These are phyloP conservation scores for Torymus tubicola DNA, from an alignment of 2,888 invertebrate genomes.

Conservation along the genomic window DNA sequence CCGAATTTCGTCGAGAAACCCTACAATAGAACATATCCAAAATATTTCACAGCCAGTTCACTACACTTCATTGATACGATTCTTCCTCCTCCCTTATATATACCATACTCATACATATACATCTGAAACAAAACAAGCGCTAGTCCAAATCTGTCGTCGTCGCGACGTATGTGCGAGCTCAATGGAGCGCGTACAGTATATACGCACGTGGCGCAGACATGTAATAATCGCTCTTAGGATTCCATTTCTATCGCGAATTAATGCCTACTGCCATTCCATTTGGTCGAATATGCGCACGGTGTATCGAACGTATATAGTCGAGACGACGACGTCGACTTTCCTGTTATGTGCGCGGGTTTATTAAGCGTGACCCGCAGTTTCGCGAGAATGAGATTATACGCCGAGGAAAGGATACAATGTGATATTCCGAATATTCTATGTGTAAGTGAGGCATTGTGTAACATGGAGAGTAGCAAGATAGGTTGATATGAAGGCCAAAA, in stretches of 20 bases:
- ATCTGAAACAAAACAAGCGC: neutral
- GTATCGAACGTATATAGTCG: too few relatives aligned
- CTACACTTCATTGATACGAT: conserved; percentile 27
- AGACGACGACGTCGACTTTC: neutral
- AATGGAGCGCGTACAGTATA: conserved; percentile 26
- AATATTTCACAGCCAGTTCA: conserved; percentile 5
- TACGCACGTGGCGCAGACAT: conserved; percentile 23
- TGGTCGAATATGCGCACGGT: neutral
- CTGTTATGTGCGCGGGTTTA: conserved; percentile 18
- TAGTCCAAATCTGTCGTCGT: conserved; percentile 38
- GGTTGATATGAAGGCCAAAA: too few relatives aligned
- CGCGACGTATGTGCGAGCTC: neutral
- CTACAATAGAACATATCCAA: neutral
- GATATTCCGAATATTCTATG: too few relatives aligned
- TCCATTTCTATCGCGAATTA: conserved; percentile 39
- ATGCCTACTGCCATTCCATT: conserved; percentile 11
- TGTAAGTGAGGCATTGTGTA: too few relatives aligned
- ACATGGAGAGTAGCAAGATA: too few relatives aligned
- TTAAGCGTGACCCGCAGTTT: too few relatives aligned
- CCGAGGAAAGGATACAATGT: too few relatives aligned
- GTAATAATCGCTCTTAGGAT: conserved; percentile 46
- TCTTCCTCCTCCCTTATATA: neutral
- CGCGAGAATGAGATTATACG: conserved; percentile 6
- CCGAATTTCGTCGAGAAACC: neutral
- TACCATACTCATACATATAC: too few relatives aligned